Conservation (phyloP, 2,888 invertebrate genomes). For the Tetanocera ferruginea region DNA sequence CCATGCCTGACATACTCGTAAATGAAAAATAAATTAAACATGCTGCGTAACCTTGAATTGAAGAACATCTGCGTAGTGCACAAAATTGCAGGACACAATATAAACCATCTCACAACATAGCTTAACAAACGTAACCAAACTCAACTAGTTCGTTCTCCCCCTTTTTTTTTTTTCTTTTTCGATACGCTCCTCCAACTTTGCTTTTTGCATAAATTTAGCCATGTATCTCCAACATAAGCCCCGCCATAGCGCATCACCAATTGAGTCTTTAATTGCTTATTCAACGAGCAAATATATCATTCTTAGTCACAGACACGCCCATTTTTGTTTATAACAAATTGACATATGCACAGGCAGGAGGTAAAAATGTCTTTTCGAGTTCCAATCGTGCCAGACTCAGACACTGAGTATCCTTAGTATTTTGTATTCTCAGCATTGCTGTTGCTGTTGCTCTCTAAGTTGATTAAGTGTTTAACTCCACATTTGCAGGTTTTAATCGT, state of each 20-base stretch:
- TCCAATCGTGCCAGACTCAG: too few relatives aligned
- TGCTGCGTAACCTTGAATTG: too few relatives aligned
- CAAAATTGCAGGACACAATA: too few relatives aligned
- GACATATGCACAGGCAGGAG: constrained; percentile 47
- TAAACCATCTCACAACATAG: too few relatives aligned
- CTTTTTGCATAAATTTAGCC: background rate
- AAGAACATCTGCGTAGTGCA: too few relatives aligned
- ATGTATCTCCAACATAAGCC: background rate
- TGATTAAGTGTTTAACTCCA: constrained; percentile 32
- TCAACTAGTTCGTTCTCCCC: background rate
- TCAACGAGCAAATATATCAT: constrained; percentile 61
- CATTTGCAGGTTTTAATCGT: constrained; percentile 19
- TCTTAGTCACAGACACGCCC: constrained; percentile 49
- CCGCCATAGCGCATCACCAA: constrained; percentile 44
- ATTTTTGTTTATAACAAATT: constrained; percentile 50
- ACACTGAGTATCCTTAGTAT: too few relatives aligned
- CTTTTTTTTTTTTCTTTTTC: background rate
- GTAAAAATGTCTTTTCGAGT: constrained; percentile 47
- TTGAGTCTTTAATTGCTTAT: constrained; percentile 62
- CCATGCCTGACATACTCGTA: too few relatives aligned
- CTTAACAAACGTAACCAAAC: too few relatives aligned
- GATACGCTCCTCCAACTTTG: too few relatives aligned
- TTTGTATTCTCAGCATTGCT: background rate
- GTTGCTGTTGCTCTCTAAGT: background rate
- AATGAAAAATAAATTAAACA: too few relatives aligned